Evolutionary conservation across 2,797 vertebrate species (phyloP), one percentile per base, ranked within the genome.

Genomic region (Microctenopoma stevenorrisi): DNA sequence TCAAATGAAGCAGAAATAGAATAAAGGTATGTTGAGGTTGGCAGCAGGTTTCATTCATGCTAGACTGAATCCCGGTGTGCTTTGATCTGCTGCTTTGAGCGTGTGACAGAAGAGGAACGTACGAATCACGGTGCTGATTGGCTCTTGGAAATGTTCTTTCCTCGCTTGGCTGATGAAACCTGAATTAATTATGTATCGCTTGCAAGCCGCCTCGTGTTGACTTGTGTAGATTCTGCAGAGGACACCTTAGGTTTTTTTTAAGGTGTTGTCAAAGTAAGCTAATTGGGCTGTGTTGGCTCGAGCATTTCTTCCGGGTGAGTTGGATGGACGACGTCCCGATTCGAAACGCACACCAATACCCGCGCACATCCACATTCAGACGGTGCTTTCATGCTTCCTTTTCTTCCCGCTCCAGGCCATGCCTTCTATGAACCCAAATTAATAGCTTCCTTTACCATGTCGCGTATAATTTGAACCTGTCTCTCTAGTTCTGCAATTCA

Each of bases 351-450:
- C 57, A 30, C 22, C 30, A 67, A 72, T 53, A 42, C 18, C 46
- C 12, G 1, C 0, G 28, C 70, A 69, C 59, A 67, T 51, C 66
- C 68, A 65, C 65, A 58, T 62, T 74, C 64, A 74, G 73, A 62
- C 68, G 28, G 61, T 54, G n/a, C 46, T 83, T 71, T 42, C 75
- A 30, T 63, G 68, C 76, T 60, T 66, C 57, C 53, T 62, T 76
- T 85, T 52, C 85, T 49, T 28, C 48, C 43, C 58, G 50, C 71
- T 67, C 74, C 51, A 37, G 68, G 74, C 74, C 37, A 26, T 28
- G 72, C 76, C 88, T 72, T 76, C 76, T 86, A 75, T 83, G 86
- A 90, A 82, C 81, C 79, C 54, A 83, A 82, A 86, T 91, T 74
- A 79, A 91, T 87, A 68, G 80, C 81, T 86, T 86, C 69, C 82